A percentile compares a stretch with the other conserved stretches of the same genome.
These are phyloP conservation scores for Melinaea marsaeus DNA, from an alignment of 2,888 invertebrate species.

Conservation along the genomic window DNA sequence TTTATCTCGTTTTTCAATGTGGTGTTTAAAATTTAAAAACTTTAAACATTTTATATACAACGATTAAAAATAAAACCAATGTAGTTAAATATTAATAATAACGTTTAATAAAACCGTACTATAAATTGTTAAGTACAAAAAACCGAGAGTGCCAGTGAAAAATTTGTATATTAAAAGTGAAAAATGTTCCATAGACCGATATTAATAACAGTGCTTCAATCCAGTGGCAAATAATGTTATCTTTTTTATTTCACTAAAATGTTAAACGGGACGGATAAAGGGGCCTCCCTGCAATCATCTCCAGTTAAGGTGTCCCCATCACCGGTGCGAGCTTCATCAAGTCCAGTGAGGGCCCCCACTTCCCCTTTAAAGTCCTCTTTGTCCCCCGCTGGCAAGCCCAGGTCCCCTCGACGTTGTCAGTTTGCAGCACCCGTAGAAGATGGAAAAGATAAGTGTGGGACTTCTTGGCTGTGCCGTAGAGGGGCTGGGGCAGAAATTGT, in stretches of 20 bases:
- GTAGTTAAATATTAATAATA: no score
- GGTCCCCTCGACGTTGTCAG: constrained; percentile 66
- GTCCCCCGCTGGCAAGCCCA: constrained; percentile 51
- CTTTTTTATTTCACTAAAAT: constrained; percentile 40
- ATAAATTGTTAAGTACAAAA: no score
- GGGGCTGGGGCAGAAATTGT: constrained; percentile 66
- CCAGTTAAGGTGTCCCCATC: constrained; percentile 53
- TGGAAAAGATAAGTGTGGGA: constrained; percentile 65
- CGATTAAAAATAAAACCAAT: no score
- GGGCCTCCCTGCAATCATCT: constrained; percentile 60
- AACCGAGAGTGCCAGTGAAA: no score
- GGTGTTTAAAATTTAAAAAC: no score
- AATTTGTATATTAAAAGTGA: not conserved
- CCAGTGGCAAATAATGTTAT: constrained; percentile 13
- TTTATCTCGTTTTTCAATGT: no score
- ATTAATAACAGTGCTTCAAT: constrained; percentile 3
- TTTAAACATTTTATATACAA: no score
- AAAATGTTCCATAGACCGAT: constrained; percentile 1
- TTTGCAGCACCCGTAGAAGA: constrained; percentile 67
- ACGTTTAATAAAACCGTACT: no score
- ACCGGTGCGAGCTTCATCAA: constrained; percentile 61
- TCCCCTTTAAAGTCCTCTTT: constrained; percentile 67
- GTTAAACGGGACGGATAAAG: constrained; percentile 65
- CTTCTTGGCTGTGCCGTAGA: constrained; percentile 69
- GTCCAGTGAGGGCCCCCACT: constrained; percentile 61